Conservation (phyloP, 1,140 invertebrate genomes). For the Drosophila lacteicornis region DNA sequence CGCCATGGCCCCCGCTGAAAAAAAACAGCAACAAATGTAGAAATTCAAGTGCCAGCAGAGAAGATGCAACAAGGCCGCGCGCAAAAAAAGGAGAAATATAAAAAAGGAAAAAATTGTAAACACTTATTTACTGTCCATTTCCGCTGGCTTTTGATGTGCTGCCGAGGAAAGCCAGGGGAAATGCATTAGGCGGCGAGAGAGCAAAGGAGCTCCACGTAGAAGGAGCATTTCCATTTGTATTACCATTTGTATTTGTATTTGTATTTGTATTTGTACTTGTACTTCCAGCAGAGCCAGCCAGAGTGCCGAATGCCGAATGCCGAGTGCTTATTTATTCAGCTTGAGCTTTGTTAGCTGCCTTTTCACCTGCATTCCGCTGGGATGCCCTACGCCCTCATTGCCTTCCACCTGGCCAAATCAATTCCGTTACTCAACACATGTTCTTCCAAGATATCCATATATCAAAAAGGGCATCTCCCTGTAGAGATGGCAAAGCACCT, state of each 20-base stretch:
- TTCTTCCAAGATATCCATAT: background rate
- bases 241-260: constrained; percentile 40
- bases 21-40: constrained; percentile 23
- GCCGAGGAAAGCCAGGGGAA: constrained; percentile 8
- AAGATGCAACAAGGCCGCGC: constrained; percentile 56
- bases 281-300: constrained; percentile 31
- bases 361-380: constrained; percentile 37
- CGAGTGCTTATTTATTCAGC: constrained; percentile 67
- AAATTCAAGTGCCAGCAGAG: constrained; percentile 10
- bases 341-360: constrained; percentile 39
- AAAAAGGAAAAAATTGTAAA: constrained; percentile 69
- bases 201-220: constrained; percentile 4
- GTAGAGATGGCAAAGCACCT: background rate
- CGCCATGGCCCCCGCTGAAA: constrained; percentile 4
- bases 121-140: constrained; percentile 83
- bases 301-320: constrained; percentile 22
- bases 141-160: constrained; percentile 69
- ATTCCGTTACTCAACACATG: constrained; percentile 20
- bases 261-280: constrained; percentile 48
- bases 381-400: background rate
- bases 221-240: constrained; percentile 70
- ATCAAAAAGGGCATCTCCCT: background rate
- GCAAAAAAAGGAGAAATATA: background rate
- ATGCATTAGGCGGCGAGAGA: constrained; percentile 8
- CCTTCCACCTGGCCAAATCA: constrained; percentile 15